These are phyloP conservation scores for Meiosimyza decipiens DNA, from an alignment of 2,888 invertebrate genomes.

Conservation along the genomic window DNA sequence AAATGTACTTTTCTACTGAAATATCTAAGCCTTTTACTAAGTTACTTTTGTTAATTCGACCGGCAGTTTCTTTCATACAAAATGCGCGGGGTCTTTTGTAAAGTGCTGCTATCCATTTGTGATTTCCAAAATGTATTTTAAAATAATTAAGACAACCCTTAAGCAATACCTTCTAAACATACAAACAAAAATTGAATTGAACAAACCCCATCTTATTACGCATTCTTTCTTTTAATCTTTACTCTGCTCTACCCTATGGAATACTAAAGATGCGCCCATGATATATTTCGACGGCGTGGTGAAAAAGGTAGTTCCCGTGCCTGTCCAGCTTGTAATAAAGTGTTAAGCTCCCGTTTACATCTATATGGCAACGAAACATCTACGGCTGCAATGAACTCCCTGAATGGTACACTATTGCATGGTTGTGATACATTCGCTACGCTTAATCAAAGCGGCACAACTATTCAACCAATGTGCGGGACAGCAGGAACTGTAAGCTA, in stretches of 20 bases:
- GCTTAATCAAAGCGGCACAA: constrained; percentile 15
- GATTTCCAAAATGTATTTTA: too few species aligned
- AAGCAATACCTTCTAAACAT: too few species aligned
- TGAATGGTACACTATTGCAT: constrained; percentile 30
- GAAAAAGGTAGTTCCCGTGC: constrained; percentile 75
- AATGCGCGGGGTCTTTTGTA: too few species aligned
- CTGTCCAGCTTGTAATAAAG: constrained; percentile 78
- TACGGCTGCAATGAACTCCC: constrained; percentile 40
- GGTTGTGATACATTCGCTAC: constrained; percentile 25
- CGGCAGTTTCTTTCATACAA: too few species aligned
- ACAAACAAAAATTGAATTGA: background rate
- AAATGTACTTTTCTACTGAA: too few species aligned
- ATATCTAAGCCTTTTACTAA: too few species aligned
- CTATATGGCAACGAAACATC: constrained; percentile 60
- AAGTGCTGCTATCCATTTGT: too few species aligned
- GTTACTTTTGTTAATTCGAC: too few species aligned
- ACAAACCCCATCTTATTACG: background rate
- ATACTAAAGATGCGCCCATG: constrained; percentile 72
- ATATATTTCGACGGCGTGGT: constrained; percentile 72
- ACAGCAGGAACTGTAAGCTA: constrained; percentile 32
- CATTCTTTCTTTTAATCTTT: background rate
- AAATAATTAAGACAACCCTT: too few species aligned
- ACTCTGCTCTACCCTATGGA: background rate
- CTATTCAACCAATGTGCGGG: constrained; percentile 36
- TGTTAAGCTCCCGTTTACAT: constrained; percentile 75